Conservation (phyloP, 1,140 invertebrate genomes). For the Frieseomelitta varia region DNA sequence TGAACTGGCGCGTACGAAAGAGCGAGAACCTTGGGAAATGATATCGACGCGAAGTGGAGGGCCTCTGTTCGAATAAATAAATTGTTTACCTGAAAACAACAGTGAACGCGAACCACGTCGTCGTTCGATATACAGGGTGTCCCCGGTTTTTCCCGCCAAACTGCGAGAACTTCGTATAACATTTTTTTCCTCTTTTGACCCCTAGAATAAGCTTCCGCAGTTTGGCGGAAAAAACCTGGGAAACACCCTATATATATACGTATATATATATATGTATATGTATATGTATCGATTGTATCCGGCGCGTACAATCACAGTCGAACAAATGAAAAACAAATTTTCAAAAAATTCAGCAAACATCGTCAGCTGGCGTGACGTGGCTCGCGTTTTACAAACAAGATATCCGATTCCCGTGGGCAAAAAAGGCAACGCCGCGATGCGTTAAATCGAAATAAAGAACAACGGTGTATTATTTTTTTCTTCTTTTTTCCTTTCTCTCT, state of each 20-base stretch:
- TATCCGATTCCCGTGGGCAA: not conserved
- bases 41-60: not conserved
- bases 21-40: conserved; percentile 14
- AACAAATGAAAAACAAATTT: conserved; percentile 43
- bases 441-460: not conserved
- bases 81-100: conserved; percentile 5
- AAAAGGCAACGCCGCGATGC: not conserved
- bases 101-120: not conserved
- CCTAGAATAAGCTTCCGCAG: no score
- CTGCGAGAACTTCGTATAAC: no score
- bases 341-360: conserved; percentile 33
- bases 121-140: not conserved
- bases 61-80: conserved; percentile 19
- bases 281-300: not conserved
- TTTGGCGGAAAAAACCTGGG: no score
- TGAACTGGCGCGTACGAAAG: not conserved
- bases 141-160: no score
- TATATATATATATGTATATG: no score
- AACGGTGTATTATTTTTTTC: not conserved
- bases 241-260: no score
- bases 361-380: not conserved
- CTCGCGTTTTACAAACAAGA: conserved; percentile 9
- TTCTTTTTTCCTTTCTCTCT: not conserved
- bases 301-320: not conserved
- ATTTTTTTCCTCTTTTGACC: no score